Evolutionary conservation across 1,140 invertebrate genomes (phyloP).

Genomic region (Philaenus spumarius): DNA sequence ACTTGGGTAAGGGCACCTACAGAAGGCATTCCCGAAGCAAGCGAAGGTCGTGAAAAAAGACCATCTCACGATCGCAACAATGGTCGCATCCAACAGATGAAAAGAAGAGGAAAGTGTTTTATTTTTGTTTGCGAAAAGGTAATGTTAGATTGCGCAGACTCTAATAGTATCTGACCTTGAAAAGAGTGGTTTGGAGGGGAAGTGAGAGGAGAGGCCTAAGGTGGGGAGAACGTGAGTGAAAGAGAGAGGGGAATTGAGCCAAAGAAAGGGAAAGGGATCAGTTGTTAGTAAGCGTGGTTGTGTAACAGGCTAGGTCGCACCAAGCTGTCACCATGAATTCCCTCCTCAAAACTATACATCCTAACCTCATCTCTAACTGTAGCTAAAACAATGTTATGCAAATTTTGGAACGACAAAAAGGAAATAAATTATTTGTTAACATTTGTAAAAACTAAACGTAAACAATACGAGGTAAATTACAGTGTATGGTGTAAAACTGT

Average conservation of each 20-base stretch:
- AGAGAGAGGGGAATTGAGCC: slow-evolving; percentile 2
- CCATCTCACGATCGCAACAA: slow-evolving; percentile 1
- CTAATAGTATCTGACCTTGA: slow-evolving; percentile 10
- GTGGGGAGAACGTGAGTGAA: slow-evolving; percentile 3
- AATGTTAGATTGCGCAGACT: slow-evolving; percentile 7
- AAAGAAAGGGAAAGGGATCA: slow-evolving; percentile 23
- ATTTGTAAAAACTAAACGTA: no score
- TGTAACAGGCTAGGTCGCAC: neutral
- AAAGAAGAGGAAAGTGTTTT: slow-evolving; percentile 12
- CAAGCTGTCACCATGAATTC: neutral
- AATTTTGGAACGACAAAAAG: no score
- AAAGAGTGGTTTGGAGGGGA: slow-evolving; percentile 5
- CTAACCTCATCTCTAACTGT: no score
- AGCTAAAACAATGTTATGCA: no score
- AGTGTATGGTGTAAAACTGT: slow-evolving; percentile 1
- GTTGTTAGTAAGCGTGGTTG: slow-evolving; percentile 11
- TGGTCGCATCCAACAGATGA: neutral
- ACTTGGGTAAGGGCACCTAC: no score
- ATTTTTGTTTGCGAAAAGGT: slow-evolving; percentile 12
- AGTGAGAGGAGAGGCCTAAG: neutral
- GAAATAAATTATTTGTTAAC: no score
- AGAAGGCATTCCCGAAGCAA: neutral
- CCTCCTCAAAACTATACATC: no score
- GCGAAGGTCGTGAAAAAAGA: neutral
- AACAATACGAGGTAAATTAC: no score